Conservation (phyloP, 2,888 invertebrate genomes). For the Apamea epomidion region DNA sequence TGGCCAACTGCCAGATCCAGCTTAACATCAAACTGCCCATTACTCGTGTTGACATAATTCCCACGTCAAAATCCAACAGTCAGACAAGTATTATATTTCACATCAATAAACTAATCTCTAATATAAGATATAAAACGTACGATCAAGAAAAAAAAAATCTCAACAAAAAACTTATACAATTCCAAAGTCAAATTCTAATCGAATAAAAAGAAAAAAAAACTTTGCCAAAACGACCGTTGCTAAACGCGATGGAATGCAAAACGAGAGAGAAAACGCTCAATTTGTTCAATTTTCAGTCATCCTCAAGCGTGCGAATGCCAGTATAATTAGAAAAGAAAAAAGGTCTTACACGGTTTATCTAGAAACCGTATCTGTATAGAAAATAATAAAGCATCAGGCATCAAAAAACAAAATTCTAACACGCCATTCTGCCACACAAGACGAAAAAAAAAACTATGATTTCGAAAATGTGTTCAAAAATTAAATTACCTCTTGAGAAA, state of each 20-base stretch:
- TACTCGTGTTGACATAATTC: slow-evolving; percentile 37
- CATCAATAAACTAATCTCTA: slow-evolving; percentile 13
- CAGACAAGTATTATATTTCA: slow-evolving; percentile 14
- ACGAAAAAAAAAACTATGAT: not conserved
- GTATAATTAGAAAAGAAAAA: slow-evolving; percentile 61
- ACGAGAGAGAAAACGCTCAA: slow-evolving; percentile 57
- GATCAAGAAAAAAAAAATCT: slow-evolving; percentile 9
- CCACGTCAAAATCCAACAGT: slow-evolving; percentile 15
- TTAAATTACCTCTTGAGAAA: slow-evolving; percentile 22
- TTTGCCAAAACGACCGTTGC: slow-evolving; percentile 46
- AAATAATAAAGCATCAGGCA: slow-evolving; percentile 14
- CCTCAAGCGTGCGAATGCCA: slow-evolving; percentile 57
- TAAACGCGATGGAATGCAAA: slow-evolving; percentile 60
- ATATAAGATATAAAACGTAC: slow-evolving; percentile 6
- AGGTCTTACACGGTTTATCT: slow-evolving; percentile 50
- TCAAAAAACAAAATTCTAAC: slow-evolving; percentile 22
- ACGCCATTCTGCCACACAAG: slow-evolving; percentile 16
- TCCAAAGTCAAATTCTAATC: slow-evolving; percentile 43
- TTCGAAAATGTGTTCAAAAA: slow-evolving; percentile 11
- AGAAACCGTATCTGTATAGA: slow-evolving; percentile 37
- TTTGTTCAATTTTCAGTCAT: slow-evolving; percentile 54
- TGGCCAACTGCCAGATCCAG: slow-evolving; percentile 31
- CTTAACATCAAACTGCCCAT: slow-evolving; percentile 11
- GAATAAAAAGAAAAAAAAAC: slow-evolving; percentile 25
- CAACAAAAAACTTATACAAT: slow-evolving; percentile 35